phyloP scores from a whole-genome alignment of 2,888 invertebrate species.

The Dione juno region DNA sequence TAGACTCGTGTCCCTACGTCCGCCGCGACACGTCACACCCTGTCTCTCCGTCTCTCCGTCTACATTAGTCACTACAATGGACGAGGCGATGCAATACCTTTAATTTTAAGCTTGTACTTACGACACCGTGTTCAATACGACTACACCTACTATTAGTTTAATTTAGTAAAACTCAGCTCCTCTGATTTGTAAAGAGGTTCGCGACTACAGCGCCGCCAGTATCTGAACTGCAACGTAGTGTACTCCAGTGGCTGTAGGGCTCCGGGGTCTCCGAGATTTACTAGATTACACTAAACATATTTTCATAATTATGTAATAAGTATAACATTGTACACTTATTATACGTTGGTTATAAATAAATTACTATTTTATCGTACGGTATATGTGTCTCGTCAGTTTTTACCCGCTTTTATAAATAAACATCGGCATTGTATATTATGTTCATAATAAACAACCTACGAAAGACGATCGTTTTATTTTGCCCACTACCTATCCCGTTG shows the following conservation, averaged over 20 bases:
- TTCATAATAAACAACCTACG: slow-evolving; percentile 79
- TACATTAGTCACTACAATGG: not conserved
- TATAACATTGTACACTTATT: slow-evolving; percentile 49
- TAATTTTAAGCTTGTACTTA: slow-evolving; percentile 11
- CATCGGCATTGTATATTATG: slow-evolving; percentile 81
- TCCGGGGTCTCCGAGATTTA: slow-evolving; percentile 13
- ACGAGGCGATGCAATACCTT: not conserved
- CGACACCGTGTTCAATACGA: slow-evolving; percentile 18
- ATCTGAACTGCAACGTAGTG: slow-evolving; percentile 21
- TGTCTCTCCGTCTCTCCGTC: not conserved
- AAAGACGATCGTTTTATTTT: slow-evolving; percentile 43
- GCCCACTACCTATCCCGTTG: no score
- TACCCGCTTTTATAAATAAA: slow-evolving; percentile 82
- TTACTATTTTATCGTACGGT: slow-evolving; percentile 70
- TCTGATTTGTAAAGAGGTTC: not conserved
- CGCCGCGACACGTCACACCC: no score
- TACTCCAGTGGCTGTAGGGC: not conserved
- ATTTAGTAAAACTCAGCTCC: slow-evolving; percentile 32
- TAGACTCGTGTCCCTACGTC: no score
- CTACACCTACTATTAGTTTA: slow-evolving; percentile 30
- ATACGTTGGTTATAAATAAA: slow-evolving; percentile 59
- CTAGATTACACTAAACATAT: slow-evolving; percentile 39
- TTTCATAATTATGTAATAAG: slow-evolving; percentile 52
- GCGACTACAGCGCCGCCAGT: slow-evolving; percentile 10
- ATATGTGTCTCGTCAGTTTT: slow-evolving; percentile 76